Evolutionary conservation across 2,888 invertebrate species (phyloP).

Genomic region (Fragum sueziense): DNA sequence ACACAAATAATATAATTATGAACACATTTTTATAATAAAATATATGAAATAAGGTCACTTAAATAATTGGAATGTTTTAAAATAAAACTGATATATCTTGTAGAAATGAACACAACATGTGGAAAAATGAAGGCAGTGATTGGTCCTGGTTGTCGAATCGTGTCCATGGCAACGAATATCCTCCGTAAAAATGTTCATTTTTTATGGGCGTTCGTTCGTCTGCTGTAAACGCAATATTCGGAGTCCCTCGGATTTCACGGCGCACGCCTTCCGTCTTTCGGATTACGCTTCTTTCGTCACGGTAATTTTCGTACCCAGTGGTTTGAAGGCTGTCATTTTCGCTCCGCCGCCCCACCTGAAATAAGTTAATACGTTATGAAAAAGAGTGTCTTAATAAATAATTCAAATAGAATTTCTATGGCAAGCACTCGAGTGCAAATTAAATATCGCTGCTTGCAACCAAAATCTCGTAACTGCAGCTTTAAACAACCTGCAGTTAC

Average conservation of each 20-base stretch:
- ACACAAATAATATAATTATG: constrained; percentile 10
- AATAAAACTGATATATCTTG: not conserved
- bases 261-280: constrained; percentile 3
- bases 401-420: constrained; percentile 24
- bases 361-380: constrained; percentile 25
- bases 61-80: not conserved
- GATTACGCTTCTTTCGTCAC: constrained; percentile 26
- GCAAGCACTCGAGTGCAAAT: constrained; percentile 16
- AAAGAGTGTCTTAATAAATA: constrained; percentile 23
- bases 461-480: too few species aligned
- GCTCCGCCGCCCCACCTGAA: constrained; percentile 22
- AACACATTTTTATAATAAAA: too few species aligned
- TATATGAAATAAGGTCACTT: not conserved
- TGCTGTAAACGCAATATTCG: not conserved
- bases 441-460: not conserved
- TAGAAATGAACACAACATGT: constrained; percentile 25
- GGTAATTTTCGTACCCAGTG: constrained; percentile 18
- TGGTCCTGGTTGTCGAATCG: constrained; percentile 16
- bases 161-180: constrained; percentile 22
- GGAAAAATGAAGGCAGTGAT: constrained; percentile 12
- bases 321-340: constrained; percentile 23
- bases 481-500: too few species aligned
- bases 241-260: constrained; percentile 1
- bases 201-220: constrained; percentile 10
- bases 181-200: constrained; percentile 6